These are phyloP conservation scores for Hippocampus abdominalis DNA, from an alignment of 2,113 vertebrate species.

Conservation along the genomic window DNA sequence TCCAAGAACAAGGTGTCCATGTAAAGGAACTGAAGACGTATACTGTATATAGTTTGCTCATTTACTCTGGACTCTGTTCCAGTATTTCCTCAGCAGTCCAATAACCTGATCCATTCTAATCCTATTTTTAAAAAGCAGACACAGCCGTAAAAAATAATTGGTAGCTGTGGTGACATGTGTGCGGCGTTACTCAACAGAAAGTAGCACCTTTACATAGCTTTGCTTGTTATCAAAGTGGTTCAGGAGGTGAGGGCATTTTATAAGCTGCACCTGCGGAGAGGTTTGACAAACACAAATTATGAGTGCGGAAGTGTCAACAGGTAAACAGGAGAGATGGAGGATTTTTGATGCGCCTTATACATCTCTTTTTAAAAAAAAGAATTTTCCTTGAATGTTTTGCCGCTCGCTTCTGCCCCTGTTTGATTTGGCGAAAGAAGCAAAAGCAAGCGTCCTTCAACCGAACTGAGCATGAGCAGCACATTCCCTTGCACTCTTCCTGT, in stretches of 20 bases:
- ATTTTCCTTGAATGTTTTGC: slow-evolving; percentile 25
- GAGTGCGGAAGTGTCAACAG: background rate
- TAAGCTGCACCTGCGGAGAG: background rate
- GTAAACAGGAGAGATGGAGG: background rate
- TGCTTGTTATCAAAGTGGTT: slow-evolving; percentile 18
- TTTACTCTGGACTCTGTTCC: slow-evolving; percentile 6
- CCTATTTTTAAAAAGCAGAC: slow-evolving; percentile 17
- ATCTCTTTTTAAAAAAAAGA: background rate
- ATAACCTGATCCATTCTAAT: slow-evolving; percentile 29
- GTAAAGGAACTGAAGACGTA: background rate
- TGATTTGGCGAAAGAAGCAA: slow-evolving; percentile 6
- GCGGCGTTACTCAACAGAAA: slow-evolving; percentile 27
- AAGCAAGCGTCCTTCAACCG: slow-evolving; percentile 11
- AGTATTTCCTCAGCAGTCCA: slow-evolving; percentile 21
- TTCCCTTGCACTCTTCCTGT: slow-evolving; percentile 35
- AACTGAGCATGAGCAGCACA: slow-evolving; percentile 6
- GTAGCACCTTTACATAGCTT: slow-evolving; percentile 6
- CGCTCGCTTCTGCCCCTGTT: slow-evolving; percentile 9
- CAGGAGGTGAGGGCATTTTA: background rate
- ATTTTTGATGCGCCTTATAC: background rate
- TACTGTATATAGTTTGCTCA: slow-evolving; percentile 6
- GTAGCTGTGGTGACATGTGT: slow-evolving; percentile 30
- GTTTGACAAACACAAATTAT: background rate
- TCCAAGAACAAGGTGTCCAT: too few relatives aligned
- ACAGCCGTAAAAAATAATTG: slow-evolving; percentile 30